Evolutionary conservation across 2,113 vertebrate species (phyloP), one percentile per base, ranked within the genome.

Genomic region (Micromys minutus): DNA sequence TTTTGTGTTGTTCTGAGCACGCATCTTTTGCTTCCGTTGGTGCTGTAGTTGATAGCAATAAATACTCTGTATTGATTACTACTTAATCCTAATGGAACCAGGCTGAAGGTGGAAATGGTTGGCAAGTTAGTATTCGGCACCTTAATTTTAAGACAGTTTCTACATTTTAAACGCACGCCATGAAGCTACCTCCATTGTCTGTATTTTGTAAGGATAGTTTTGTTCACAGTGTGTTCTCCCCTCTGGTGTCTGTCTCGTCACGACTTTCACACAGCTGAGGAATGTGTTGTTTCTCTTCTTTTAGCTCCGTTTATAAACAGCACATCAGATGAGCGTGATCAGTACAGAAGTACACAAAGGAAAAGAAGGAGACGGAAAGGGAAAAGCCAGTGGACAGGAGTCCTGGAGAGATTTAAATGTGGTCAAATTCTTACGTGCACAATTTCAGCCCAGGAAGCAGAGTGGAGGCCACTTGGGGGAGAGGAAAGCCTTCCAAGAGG

Each of bases 91-190:
- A 98, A 95, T 97, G 97, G 97, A 98, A 98, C 36, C 91, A 87
- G 97, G 89, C 92, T 80, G 90, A 96, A 93, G 71, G 96, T 97
- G 89, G 89, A 98, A 93, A 95, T 90, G 83, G 4, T n/a, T 96
- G 97, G 95, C 52, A 97, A 96, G 87, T 96, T 98, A 88, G 77
- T 84, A 96, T 98, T 98, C 96, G 94, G 91, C 96, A 93, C 95
- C 98, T 98, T 98, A 95, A 98, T 98, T 98, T 98, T 98, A 95
- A 97, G 98, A 97, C 95, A 96, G 96, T 95, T 98, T 98, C 98
- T 98, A 96, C 96, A 98, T 98, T 98, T 98, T 96, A 97, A 98
- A n/a, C n/a, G n/a, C 87, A 93, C 75, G 45, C 47, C 95, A 83
- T 91, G 89, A 94, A 91, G 96, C 91, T 87, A 89, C 42, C 94